Base-by-base conservation (phyloP, 2,888 invertebrate species). In the Dione juno region DNA sequence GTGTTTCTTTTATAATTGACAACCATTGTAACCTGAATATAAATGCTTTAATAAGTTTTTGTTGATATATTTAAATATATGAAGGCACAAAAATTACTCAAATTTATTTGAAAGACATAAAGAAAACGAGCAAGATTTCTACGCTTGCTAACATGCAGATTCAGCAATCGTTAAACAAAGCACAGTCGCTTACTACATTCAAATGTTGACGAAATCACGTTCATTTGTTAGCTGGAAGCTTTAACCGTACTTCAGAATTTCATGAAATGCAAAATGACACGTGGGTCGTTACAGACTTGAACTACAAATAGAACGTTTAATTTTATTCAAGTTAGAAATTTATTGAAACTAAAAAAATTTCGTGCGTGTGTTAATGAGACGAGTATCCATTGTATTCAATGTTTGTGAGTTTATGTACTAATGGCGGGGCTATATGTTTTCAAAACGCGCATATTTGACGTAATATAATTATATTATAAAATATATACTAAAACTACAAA, bases 201-300 rank as follows among this genome's bases (percentile, higher is more conserved):
- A 63, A 77, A 71, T 75, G 76, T 72, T 80, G 83, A 85, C 82
- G 87, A 86, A 85, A 84, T 80, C 80, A 57, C 41, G 77, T 82
- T 81, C 86, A 84, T 86, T 87, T 86, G 82, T 81, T 78, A 78
- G 72, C 71, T 68, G 67, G 65, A 72, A 71, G 70, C 73, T 73
- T 74, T 74, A 78, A 75, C 70, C 72, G 64, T 64, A 73, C 69
- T 74, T 52, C 19, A 67, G 41, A 19, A 67, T 67, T 59, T 66
- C 45, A 65, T 50, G 45, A 50, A 58, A 58, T 54, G 43, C 14
- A 61, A 53, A 61, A 58, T 45, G 35, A 43, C 54, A 37, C 16
- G 28, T 61, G 63, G 53, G 63, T 53, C 40, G 54, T 63, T 63
- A 54, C 50, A 68, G 35, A 61, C n/a, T 69, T 64, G 9, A 40